A percentile compares a stretch with the other conserved stretches of the same genome.
phyloP scores from a whole-genome alignment of 2,113 vertebrate genomes.

The Gambusia affinis region DNA sequence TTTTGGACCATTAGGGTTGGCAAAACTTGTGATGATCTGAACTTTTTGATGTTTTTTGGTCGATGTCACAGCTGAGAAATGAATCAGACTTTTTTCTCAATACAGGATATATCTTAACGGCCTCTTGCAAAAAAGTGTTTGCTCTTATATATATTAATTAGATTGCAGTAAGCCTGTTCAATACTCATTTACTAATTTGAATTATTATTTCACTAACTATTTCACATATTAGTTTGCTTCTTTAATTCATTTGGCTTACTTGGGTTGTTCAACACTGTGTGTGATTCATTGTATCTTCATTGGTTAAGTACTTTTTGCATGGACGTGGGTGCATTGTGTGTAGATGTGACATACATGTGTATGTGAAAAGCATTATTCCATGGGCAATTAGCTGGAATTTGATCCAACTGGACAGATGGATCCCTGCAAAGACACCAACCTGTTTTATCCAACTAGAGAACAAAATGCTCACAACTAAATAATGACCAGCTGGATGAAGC shows the following conservation, averaged over 20 bases:
- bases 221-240: background rate
- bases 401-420: constrained; percentile 64
- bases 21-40: too few relatives aligned
- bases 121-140: too few relatives aligned
- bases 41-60: too few relatives aligned
- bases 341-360: constrained; percentile 7
- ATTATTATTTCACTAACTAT: too few relatives aligned
- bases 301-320: background rate
- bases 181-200: too few relatives aligned
- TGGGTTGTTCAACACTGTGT: background rate
- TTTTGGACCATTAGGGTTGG: too few relatives aligned
- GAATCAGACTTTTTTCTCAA: too few relatives aligned
- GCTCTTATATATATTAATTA: too few relatives aligned
- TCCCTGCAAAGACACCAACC: constrained; percentile 42
- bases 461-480: constrained; percentile 25
- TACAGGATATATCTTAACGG: too few relatives aligned
- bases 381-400: constrained; percentile 12
- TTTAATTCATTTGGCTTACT: background rate
- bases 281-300: background rate
- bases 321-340: background rate
- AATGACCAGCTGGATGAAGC: constrained; percentile 32
- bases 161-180: too few relatives aligned
- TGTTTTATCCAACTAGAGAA: constrained; percentile 37
- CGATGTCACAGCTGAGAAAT: too few relatives aligned
- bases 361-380: constrained; percentile 3